phyloP scores from a whole-genome alignment of 1,140 invertebrate genomes.

The Brachionus angularis region DNA sequence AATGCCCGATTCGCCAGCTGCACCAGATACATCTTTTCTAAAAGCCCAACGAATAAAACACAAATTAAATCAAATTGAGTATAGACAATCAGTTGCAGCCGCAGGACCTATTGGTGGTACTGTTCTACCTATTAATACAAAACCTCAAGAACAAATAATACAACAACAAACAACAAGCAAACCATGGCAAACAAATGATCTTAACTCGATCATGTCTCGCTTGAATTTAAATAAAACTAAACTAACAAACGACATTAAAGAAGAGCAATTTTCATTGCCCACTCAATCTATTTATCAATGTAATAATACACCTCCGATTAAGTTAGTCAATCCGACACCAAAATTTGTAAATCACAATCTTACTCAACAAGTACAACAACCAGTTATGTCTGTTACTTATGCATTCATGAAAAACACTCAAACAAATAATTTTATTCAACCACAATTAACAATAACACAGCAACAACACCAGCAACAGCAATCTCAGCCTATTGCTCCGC shows the following conservation, averaged over 20 bases:
- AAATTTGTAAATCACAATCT: slow-evolving; percentile 4
- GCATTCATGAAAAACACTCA: slow-evolving; percentile 15
- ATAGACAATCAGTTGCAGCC: no score
- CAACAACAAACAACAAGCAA: no score
- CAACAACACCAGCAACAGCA: no score
- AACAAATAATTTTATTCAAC: background rate
- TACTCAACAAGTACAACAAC: background rate
- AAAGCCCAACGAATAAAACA: slow-evolving; percentile 29
- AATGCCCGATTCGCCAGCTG: slow-evolving; percentile 23
- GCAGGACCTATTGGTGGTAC: no score
- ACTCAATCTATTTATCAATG: no score
- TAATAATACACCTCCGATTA: slow-evolving; percentile 3
- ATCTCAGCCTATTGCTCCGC: no score
- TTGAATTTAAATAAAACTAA: background rate
- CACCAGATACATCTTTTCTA: slow-evolving; percentile 21
- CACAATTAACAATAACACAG: no score
- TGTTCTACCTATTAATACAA: no score
- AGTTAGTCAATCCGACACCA: background rate
- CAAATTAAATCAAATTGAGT: slow-evolving; percentile 28
- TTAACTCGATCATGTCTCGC: background rate
- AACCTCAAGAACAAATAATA: no score
- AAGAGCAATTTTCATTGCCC: background rate
- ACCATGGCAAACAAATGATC: background rate
- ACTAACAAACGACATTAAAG: background rate
- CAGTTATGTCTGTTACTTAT: slow-evolving; percentile 22